Evolutionary conservation across 2,888 invertebrate genomes (phyloP), one percentile per base, ranked within the genome.

Genomic region (Microchrysa polita): DNA sequence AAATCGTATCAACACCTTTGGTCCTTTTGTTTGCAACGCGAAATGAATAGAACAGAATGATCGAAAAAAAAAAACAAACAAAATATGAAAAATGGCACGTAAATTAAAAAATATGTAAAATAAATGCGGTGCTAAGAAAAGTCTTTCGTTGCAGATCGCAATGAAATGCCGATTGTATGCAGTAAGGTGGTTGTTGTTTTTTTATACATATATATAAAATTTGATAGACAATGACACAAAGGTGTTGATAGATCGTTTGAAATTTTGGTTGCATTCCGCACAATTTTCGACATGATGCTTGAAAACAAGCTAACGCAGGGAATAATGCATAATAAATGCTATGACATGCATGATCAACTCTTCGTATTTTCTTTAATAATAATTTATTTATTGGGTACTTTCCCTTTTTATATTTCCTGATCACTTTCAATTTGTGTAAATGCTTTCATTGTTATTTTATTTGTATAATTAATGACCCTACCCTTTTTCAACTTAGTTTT

Each of bases 51-150:
- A 60, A 34, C 27, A 7, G n/a, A n/a, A n/a, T 34, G 27, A 34
- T 5, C 27, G 27, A 34, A 7, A 34, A 34, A 34, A 2, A 34
- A 34, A 34, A 34, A 34, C 27, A 34, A 34, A 34, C 27, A 34
- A 72, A 72, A 61, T 60, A 61, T 61, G 63, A 53, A 73, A 73
- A 72, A 73, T 73, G 72, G 72, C 72, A 73, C 72, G 52, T 44
- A 44, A n/a, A n/a, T n/a, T n/a, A n/a, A 23, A 34, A 34, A 34
- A 34, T 34, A 7, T 34, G 27, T 60, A 59, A 69, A 65, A 57
- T 40, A 69, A 69, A 69, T 52, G 57, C 57, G 40, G 34, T 55
- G 12, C n/a, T 34, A 5, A 34, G 27, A 5, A 34, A 2, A 34
- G 4, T 34, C 2, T 34, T 7, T 34, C 7, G 7, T 34, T 34